Percentiles rank a stretch among this genome's conserved stretches.
Conservation (phyloP, 2,113 vertebrate genomes). For the Cyanoramphus novaezelandiae region DNA sequence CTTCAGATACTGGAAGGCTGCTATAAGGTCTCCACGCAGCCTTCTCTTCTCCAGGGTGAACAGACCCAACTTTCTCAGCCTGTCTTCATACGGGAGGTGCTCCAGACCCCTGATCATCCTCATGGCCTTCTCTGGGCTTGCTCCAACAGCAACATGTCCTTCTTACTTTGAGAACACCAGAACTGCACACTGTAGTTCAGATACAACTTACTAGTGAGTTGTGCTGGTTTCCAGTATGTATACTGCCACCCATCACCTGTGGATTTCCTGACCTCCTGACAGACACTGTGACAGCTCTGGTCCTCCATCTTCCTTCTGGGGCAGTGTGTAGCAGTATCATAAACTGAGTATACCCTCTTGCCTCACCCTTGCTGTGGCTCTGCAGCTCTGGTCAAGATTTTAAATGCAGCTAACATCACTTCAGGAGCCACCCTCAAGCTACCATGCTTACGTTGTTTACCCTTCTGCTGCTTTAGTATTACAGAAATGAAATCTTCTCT, state of each 20-base stretch:
- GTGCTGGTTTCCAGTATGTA: not conserved
- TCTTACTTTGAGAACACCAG: not conserved
- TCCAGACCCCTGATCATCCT: not conserved
- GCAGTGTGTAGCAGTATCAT: too few relatives aligned
- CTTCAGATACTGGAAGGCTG: not conserved
- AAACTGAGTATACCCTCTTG: accelerated
- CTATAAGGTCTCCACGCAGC: not conserved
- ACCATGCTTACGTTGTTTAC: not conserved
- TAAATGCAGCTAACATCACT: not conserved
- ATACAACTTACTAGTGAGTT: not conserved
- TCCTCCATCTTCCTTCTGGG: not conserved
- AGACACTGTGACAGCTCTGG: accelerated
- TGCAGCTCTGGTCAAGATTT: not conserved
- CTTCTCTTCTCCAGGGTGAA: not conserved
- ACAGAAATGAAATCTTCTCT: not conserved
- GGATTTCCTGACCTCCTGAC: not conserved
- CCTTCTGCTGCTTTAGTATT: not conserved
- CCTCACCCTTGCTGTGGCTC: not conserved
- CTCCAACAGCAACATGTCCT: not conserved
- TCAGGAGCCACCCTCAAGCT: not conserved
- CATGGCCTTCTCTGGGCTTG: not conserved
- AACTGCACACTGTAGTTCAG: not conserved
- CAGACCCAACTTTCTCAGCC: not conserved
- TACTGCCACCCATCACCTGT: not conserved
- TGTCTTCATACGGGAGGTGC: not conserved